Percentiles rank a stretch among this genome's conserved stretches.
Conservation (phyloP, 2,113 vertebrate genomes). For the Oncorhynchus clarkii region DNA sequence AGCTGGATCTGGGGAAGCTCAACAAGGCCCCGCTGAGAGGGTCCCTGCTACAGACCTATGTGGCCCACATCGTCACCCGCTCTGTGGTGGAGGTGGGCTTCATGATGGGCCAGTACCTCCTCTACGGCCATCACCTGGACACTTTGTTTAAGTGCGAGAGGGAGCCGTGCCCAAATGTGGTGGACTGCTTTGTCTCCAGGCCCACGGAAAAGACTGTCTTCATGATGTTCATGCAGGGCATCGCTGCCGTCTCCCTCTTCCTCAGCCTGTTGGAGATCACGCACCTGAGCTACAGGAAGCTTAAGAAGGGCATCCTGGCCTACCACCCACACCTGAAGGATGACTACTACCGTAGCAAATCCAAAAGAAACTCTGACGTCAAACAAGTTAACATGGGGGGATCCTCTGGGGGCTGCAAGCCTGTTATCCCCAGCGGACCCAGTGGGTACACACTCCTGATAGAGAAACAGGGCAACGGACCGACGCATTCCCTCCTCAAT, state of each 20-base stretch:
- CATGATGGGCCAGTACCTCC: constrained; percentile 83
- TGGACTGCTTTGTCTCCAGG: constrained; percentile 86
- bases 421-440: constrained; percentile 69
- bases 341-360: constrained; percentile 71
- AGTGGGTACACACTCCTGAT: constrained; percentile 70
- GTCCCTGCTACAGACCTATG: constrained; percentile 79
- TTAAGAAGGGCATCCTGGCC: constrained; percentile 76
- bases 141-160: constrained; percentile 82
- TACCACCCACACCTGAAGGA: constrained; percentile 75
- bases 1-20: constrained; percentile 81
- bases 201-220: constrained; percentile 88
- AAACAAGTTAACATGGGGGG: constrained; percentile 66
- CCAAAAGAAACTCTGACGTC: constrained; percentile 75
- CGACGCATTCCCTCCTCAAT: constrained; percentile 66
- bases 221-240: constrained; percentile 87
- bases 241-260: constrained; percentile 80
- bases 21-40: constrained; percentile 85
- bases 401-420: constrained; percentile 62
- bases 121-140: constrained; percentile 80
- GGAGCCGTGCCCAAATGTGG: constrained; percentile 82
- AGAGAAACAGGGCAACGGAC: constrained; percentile 76
- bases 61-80: constrained; percentile 83
- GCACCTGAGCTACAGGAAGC: constrained; percentile 78
- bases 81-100: constrained; percentile 82
- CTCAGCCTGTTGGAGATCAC: constrained; percentile 86